A percentile compares a stretch with the other conserved stretches of the same genome.
Evolutionary conservation across 1,140 invertebrate genomes (phyloP).

Genomic region (Tetranychus urticae): DNA sequence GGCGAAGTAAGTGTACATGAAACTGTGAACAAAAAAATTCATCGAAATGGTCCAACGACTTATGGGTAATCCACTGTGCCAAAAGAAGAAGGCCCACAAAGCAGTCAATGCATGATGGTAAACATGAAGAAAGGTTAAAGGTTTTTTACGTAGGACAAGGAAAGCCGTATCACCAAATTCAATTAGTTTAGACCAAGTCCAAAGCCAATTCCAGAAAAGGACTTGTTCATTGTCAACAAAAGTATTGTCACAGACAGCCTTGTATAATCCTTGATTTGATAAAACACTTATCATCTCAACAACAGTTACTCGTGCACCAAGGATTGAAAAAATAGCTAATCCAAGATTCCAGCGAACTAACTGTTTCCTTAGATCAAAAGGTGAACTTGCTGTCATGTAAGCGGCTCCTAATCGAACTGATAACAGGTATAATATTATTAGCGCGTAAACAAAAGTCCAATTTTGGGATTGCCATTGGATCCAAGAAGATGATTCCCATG

Average conservation of each 20-base stretch:
- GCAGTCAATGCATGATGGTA: slow-evolving; percentile 42
- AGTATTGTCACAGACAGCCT: slow-evolving; percentile 29
- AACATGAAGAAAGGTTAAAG: slow-evolving; percentile 93
- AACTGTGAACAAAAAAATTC: slow-evolving; percentile 89
- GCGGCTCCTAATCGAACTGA: too few relatives aligned
- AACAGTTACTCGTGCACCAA: neutral
- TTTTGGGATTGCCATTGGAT: too few relatives aligned
- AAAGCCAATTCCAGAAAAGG: neutral
- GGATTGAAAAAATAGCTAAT: neutral
- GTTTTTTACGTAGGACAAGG: slow-evolving; percentile 82
- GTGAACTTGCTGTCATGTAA: too few relatives aligned
- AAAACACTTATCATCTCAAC: slow-evolving; percentile 59
- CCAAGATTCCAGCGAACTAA: neutral
- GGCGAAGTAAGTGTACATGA: slow-evolving; percentile 95
- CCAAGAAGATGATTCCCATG: too few relatives aligned
- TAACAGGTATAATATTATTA: too few relatives aligned
- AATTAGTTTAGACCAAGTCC: neutral
- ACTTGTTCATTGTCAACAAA: slow-evolving; percentile 18
- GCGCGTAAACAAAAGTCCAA: too few relatives aligned
- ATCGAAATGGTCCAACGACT: slow-evolving; percentile 94
- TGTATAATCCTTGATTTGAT: neutral
- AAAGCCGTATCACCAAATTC: slow-evolving; percentile 85
- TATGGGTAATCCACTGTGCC: slow-evolving; percentile 83
- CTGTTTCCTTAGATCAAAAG: neutral
- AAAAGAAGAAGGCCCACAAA: slow-evolving; percentile 89